A percentile compares a stretch with the other conserved stretches of the same genome.
Conservation (phyloP, 2,113 vertebrate genomes). For the Datnioides undecimradiatus region DNA sequence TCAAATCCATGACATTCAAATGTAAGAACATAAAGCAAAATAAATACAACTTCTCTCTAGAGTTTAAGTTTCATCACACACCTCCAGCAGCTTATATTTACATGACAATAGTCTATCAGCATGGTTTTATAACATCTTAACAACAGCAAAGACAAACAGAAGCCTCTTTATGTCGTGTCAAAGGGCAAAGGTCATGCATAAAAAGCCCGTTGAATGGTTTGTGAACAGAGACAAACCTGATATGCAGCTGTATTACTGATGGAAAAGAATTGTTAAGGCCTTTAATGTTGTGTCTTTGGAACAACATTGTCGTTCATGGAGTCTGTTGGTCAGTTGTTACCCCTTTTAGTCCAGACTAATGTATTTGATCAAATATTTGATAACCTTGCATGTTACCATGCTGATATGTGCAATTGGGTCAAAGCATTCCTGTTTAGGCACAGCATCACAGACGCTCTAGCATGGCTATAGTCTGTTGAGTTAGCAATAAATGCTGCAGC, state of each 20-base stretch:
- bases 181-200: constrained; percentile 49
- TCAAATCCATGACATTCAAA: constrained; percentile 22
- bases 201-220: constrained; percentile 5
- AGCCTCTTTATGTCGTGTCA: constrained; percentile 27
- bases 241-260: constrained; percentile 5
- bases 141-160: constrained; percentile 56
- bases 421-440: no score
- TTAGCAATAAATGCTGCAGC: constrained; percentile 23
- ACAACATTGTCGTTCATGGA: background rate
- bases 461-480: background rate
- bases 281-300: constrained; percentile 6
- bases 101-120: constrained; percentile 60
- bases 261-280: background rate
- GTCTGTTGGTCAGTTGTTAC: background rate
- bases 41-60: constrained; percentile 1
- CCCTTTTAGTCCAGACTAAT: background rate
- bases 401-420: no score
- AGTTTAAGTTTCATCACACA: constrained; percentile 17
- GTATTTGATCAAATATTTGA: background rate
- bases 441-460: background rate
- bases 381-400: background rate
- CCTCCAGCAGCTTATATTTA: constrained; percentile 50
- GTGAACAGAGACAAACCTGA: background rate
- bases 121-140: constrained; percentile 43
- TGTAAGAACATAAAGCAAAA: background rate